Conservation (phyloP, 2,888 invertebrate species). For the Drosophila pseudotakahashii region DNA sequence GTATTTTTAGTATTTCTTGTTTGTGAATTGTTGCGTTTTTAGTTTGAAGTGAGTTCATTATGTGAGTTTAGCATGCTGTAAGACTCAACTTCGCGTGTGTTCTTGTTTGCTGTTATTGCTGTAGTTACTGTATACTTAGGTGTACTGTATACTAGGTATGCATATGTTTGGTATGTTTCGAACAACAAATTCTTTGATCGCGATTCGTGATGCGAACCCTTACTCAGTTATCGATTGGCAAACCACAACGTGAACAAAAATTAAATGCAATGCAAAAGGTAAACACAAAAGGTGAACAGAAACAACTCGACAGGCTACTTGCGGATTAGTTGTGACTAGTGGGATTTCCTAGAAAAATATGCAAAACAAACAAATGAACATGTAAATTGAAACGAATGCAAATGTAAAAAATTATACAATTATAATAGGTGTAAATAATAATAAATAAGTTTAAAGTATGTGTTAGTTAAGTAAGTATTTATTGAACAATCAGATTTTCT, state of each 20-base stretch:
- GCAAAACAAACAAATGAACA: slow-evolving; percentile 68
- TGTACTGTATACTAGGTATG: slow-evolving; percentile 48
- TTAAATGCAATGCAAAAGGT: slow-evolving; percentile 58
- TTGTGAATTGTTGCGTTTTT: slow-evolving; percentile 56
- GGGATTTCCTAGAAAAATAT: slow-evolving; percentile 83
- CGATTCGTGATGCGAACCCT: slow-evolving; percentile 20
- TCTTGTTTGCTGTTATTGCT: slow-evolving; percentile 53
- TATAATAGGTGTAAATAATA: neutral
- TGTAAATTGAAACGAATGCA: slow-evolving; percentile 51
- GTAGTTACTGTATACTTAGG: slow-evolving; percentile 50
- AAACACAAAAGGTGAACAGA: slow-evolving; percentile 70
- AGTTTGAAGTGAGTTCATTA: slow-evolving; percentile 60
- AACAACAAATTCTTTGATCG: slow-evolving; percentile 48
- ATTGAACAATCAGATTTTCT: neutral
- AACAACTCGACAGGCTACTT: slow-evolving; percentile 81
- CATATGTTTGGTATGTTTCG: slow-evolving; percentile 44
- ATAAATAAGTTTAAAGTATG: neutral
- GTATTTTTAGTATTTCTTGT: slow-evolving; percentile 61
- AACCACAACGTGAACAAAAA: slow-evolving; percentile 59
- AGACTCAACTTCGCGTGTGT: slow-evolving; percentile 64
- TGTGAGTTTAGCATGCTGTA: slow-evolving; percentile 73
- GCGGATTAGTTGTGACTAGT: slow-evolving; percentile 83
- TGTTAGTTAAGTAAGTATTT: slow-evolving; percentile 13
- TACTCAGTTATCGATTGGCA: slow-evolving; percentile 36
- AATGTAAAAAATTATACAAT: slow-evolving; percentile 42